A percentile compares a stretch with the other conserved stretches of the same genome.
Conservation (phyloP, 2,113 vertebrate genomes). For the Mirza zaza region DNA sequence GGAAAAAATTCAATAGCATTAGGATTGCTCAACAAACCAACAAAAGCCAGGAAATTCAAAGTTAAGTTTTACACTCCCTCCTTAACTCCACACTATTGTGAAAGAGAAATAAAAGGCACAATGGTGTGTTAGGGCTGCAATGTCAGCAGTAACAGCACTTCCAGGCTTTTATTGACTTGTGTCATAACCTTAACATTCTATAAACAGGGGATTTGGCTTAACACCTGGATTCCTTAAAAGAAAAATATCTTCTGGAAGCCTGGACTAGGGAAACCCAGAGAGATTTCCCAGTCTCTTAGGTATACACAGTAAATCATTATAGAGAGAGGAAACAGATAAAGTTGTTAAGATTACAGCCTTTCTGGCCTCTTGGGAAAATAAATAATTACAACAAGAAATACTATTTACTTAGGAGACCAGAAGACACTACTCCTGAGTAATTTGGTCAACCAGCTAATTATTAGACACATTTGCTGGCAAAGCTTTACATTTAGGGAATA, state of each 20-base stretch:
- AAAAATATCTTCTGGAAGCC: constrained; percentile 67
- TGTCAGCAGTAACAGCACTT: constrained; percentile 62
- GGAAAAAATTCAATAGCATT: constrained; percentile 60
- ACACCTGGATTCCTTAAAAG: constrained; percentile 72
- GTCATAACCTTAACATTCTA: constrained; percentile 75
- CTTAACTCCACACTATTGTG: constrained; percentile 60
- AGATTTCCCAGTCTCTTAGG: constrained; percentile 61
- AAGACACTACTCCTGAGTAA: constrained; percentile 73
- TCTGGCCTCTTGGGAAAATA: constrained; percentile 74
- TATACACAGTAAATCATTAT: constrained; percentile 67
- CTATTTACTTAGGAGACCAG: constrained; percentile 73
- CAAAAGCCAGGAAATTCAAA: constrained; percentile 81
- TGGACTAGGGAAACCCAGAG: constrained; percentile 38
- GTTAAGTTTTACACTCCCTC: constrained; percentile 78
- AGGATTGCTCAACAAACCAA: constrained; percentile 66
- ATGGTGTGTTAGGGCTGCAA: constrained; percentile 40
- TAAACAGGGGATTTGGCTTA: constrained; percentile 67
- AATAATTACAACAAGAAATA: constrained; percentile 75
- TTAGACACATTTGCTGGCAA: not conserved
- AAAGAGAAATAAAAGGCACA: constrained; percentile 72
- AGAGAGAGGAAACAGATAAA: constrained; percentile 75
- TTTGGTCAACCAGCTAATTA: constrained; percentile 63
- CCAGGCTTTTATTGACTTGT: constrained; percentile 74
- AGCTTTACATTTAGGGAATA: constrained; percentile 62
- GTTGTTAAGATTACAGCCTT: constrained; percentile 68